These are phyloP conservation scores for Dromas ardeola DNA, from an alignment of 2,113 vertebrate genomes.

Conservation along the genomic window DNA sequence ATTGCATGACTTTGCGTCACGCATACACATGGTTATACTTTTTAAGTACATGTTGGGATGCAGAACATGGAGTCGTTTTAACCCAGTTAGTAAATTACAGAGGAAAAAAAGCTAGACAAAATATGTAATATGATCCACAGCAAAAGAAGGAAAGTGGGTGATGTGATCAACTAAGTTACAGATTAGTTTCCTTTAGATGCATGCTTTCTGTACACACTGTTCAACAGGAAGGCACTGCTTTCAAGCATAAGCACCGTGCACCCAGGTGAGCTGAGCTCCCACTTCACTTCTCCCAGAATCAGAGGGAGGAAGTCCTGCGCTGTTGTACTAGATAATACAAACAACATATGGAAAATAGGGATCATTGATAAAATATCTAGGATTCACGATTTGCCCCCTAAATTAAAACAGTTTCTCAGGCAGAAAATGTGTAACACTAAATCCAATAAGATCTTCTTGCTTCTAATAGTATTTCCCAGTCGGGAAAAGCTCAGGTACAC, in stretches of 20 bases:
- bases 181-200: background rate
- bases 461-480: background rate
- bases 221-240: background rate
- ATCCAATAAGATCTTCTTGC: background rate
- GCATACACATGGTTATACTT: background rate
- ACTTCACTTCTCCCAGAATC: background rate
- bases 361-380: background rate
- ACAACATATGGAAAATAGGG: background rate
- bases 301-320: background rate
- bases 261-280: accelerated
- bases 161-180: background rate
- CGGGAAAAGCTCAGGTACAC: background rate
- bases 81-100: background rate
- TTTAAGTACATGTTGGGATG: background rate
- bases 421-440: background rate
- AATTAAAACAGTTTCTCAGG: background rate
- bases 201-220: background rate
- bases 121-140: background rate
- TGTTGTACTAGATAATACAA: background rate
- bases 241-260: background rate
- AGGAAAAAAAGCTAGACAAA: background rate
- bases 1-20: background rate
- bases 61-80: background rate
- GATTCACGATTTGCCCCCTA: background rate
- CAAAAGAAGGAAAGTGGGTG: background rate